Evolutionary conservation across 2,888 invertebrate species (phyloP), one percentile per base, ranked within the genome.

Genomic region (Nemoura dubitans): DNA sequence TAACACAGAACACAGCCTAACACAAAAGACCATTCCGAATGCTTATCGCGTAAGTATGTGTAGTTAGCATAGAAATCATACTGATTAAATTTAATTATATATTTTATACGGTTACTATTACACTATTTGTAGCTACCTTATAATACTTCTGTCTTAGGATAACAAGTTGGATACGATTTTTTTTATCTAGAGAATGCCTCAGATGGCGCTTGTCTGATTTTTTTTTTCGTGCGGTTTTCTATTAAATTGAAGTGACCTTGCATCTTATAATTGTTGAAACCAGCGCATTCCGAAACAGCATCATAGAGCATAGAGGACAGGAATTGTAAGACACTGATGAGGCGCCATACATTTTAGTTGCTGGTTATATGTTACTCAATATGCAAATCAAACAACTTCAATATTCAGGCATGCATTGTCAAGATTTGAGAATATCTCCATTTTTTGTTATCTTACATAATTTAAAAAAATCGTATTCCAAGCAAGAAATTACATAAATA

Each of bases 31-130:
- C 59, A 30, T 81, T 81, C 29, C 5, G 59, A 28, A 84, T 59
- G 76, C 84, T 43, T 84, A 26, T 5, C 84, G 84, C 84, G 76
- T 84, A 1, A 21, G 14, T 59, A 76, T 16, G 59, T 59, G 16
- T 30, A 14, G 84, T 84, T 84, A 84, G 59, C 84, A 84, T 84
- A 59, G 59, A 84, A 84, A 84, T 84, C 27, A 84, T 59, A 84
- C 59, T 84, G 27, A 84, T 84, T 84, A 84, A 76, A 26, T 59
- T 43, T 59, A 84, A 84, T 84, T 84, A 84, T 76, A 59, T 16
- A 84, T 84, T 59, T 59, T 59, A 59, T 59, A 10, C 36, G 59
- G 10, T 59, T 1, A 59, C 16, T n/a, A 76, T 84, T 84, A 84
- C 59, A 81, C n/a, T 29, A 81, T 28, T 14, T n/a, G 16, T 29